Conservation (phyloP, 2,797 vertebrate genomes). For the Macroramphosus scolopax region DNA sequence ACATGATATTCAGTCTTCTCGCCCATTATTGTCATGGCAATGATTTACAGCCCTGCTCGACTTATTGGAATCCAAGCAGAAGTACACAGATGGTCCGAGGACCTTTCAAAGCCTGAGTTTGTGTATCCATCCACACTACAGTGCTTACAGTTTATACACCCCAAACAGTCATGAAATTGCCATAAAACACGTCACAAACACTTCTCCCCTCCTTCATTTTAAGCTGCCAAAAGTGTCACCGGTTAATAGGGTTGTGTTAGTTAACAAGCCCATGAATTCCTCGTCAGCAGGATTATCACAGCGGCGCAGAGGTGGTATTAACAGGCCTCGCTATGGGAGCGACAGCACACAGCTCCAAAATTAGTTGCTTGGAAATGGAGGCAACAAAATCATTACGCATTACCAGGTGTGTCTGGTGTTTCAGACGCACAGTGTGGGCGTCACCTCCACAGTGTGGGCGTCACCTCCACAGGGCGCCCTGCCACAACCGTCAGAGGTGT, state of each 20-base stretch:
- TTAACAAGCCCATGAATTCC: conserved; percentile 54
- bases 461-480: too few species aligned
- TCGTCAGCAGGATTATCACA: conserved; percentile 42
- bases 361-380: conserved; percentile 41
- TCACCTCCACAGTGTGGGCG: too few species aligned
- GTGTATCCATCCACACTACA: conserved; percentile 10
- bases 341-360: conserved; percentile 47
- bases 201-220: conserved; percentile 21
- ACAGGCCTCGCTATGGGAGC: conserved; percentile 41
- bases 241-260: conserved; percentile 54
- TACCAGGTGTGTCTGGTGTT: conserved; percentile 54
- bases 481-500: too few species aligned
- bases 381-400: conserved; percentile 51
- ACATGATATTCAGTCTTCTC: too few species aligned
- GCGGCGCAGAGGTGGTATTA: conserved; percentile 29
- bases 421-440: too few species aligned
- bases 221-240: conserved; percentile 38
- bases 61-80: background rate
- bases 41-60: too few species aligned
- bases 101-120: conserved; percentile 22
- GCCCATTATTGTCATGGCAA: too few species aligned
- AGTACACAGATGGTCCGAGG: background rate
- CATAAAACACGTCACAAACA: conserved; percentile 23
- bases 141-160: conserved; percentile 26
- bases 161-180: conserved; percentile 46